phyloP scores from a whole-genome alignment of 2,797 vertebrate species.

The Megaceryle alcyon region DNA sequence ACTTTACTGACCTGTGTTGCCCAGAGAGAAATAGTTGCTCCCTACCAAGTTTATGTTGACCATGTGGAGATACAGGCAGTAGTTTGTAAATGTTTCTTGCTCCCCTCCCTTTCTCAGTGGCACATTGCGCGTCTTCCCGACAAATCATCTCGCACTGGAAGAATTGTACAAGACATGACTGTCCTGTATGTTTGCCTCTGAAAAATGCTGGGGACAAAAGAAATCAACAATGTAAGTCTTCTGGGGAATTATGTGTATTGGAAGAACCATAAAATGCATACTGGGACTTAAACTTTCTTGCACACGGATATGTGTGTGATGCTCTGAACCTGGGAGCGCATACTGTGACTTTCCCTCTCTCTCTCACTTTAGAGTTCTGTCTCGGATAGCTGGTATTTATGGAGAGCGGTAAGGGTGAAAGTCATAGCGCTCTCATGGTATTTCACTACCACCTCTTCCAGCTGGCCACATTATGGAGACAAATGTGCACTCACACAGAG shows the following conservation, averaged over 20 bases:
- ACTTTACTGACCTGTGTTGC: not conserved
- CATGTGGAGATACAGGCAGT: not conserved
- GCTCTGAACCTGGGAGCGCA: not conserved
- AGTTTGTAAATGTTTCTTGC: not conserved
- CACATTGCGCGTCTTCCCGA: constrained; percentile 97
- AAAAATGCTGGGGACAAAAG: constrained; percentile 98
- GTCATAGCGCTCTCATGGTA: not conserved
- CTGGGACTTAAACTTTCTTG: not conserved
- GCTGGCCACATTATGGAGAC: not conserved
- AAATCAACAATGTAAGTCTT: constrained; percentile 93
- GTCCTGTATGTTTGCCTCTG: constrained; percentile 95
- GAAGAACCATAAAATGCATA: not conserved
- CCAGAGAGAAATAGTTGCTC: not conserved
- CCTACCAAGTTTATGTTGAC: not conserved
- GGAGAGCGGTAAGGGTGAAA: not conserved
- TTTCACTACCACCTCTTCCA: not conserved
- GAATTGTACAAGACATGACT: constrained; percentile 97
- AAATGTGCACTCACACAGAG: rapidly evolving
- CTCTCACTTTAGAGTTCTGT: not conserved
- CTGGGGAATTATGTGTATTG: not conserved
- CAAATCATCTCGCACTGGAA: constrained; percentile 99
- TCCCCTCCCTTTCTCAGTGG: constrained; percentile 81
- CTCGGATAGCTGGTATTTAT: not conserved
- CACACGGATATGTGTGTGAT: not conserved
- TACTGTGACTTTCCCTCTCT: not conserved